A percentile compares a stretch with the other conserved stretches of the same genome.
Evolutionary conservation across 2,888 invertebrate genomes (phyloP).

Genomic region (Caenorhabditis sp.): DNA sequence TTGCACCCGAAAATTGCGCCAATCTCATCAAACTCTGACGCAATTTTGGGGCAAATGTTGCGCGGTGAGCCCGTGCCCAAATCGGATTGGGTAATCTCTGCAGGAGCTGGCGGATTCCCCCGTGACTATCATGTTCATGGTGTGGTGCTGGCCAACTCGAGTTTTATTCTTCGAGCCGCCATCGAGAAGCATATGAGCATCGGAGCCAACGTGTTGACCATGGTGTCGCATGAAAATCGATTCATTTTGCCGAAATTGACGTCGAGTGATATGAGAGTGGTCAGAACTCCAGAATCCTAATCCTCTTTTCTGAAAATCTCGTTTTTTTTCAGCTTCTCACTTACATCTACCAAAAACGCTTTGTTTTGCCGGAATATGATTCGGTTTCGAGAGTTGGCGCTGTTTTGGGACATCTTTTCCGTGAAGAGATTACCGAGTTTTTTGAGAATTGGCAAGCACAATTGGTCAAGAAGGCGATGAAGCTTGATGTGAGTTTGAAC

Average conservation of each 20-base stretch:
- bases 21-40: slow-evolving; percentile 12
- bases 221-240: slow-evolving; percentile 50
- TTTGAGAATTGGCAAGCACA: slow-evolving; percentile 33
- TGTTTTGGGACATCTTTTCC: slow-evolving; percentile 20
- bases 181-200: slow-evolving; percentile 34
- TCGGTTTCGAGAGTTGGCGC: slow-evolving; percentile 38
- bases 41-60: slow-evolving; percentile 36
- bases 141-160: slow-evolving; percentile 36
- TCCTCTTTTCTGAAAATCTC: background rate
- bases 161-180: slow-evolving; percentile 31
- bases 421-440: slow-evolving; percentile 10
- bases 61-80: slow-evolving; percentile 36
- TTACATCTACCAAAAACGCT: slow-evolving; percentile 39
- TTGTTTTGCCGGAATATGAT: slow-evolving; percentile 33
- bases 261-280: slow-evolving; percentile 39
- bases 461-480: slow-evolving; percentile 18
- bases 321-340: slow-evolving; percentile 30
- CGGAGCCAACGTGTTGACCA: slow-evolving; percentile 24
- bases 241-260: slow-evolving; percentile 39
- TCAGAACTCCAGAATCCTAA: background rate
- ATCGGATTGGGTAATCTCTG: slow-evolving; percentile 41
- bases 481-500: slow-evolving; percentile 18
- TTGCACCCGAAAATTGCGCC: slow-evolving; percentile 19
- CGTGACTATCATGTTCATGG: slow-evolving; percentile 42
- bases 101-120: slow-evolving; percentile 39